Evolutionary conservation across 2,113 vertebrate genomes (phyloP).

Genomic region (Psittacara wagleri): DNA sequence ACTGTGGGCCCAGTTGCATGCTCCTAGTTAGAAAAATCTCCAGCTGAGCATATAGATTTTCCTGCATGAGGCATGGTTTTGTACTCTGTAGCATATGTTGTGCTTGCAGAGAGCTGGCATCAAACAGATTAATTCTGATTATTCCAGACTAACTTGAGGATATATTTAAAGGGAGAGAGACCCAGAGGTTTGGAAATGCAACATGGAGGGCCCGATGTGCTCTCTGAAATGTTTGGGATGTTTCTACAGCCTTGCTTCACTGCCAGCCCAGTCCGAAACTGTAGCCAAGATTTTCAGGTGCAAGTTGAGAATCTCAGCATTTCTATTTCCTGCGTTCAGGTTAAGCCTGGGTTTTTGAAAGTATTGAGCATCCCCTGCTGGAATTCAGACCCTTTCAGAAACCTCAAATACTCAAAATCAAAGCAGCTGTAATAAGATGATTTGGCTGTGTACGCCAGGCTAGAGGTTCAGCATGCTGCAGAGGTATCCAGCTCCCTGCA

Average conservation of each 20-base stretch:
- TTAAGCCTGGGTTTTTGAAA: neutral
- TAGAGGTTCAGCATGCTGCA: too few relatives aligned
- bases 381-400: neutral
- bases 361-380: conserved; percentile 48
- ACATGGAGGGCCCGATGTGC: neutral
- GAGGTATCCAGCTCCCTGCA: neutral
- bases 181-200: neutral
- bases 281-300: neutral
- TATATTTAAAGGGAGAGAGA: neutral
- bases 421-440: rapidly evolving
- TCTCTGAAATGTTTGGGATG: neutral
- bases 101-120: conserved; percentile 17
- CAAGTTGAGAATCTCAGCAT: rapidly evolving
- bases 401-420: neutral
- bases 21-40: neutral
- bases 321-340: neutral
- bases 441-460: rapidly evolving
- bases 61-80: neutral
- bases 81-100: conserved; percentile 1
- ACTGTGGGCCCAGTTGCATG: neutral
- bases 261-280: neutral
- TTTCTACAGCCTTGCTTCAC: neutral
- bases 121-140: neutral
- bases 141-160: neutral
- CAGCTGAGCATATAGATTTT: neutral